Evolutionary conservation across 2,797 vertebrate genomes (phyloP).

Genomic region (Chaunax sp.): DNA sequence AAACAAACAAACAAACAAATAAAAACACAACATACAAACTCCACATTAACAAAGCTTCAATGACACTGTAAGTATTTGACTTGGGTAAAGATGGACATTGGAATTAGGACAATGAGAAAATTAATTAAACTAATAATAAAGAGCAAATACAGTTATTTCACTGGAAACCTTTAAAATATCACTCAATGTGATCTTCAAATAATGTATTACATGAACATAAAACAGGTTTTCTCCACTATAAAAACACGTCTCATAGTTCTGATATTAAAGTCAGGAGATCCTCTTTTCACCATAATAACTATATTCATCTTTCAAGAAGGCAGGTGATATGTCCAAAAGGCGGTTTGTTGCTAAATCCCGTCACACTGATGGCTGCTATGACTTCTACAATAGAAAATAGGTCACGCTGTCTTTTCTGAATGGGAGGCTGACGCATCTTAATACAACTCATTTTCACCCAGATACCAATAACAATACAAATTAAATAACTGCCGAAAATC

Average conservation of each 20-base stretch:
- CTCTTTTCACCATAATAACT: rapidly evolving
- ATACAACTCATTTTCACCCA: not conserved
- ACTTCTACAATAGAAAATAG: constrained; percentile 60
- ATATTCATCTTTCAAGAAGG: rapidly evolving
- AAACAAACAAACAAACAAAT: too few relatives aligned
- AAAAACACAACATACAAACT: too few relatives aligned
- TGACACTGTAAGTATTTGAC: too few relatives aligned
- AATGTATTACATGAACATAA: not conserved
- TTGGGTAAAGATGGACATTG: too few relatives aligned
- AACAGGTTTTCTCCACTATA: not conserved
- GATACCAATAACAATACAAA: rapidly evolving
- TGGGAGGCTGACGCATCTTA: not conserved
- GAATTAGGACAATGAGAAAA: too few relatives aligned
- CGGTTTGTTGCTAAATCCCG: not conserved
- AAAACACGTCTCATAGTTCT: too few relatives aligned
- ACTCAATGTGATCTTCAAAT: not conserved
- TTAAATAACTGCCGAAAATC: not conserved
- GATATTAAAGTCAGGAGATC: not conserved
- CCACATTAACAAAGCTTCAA: too few relatives aligned
- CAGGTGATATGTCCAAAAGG: not conserved
- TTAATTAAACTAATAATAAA: too few relatives aligned
- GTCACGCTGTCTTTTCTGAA: constrained; percentile 48
- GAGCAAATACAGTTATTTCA: not conserved
- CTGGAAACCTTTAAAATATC: not conserved
- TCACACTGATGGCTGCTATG: not conserved